Evolutionary conservation across 2,888 invertebrate genomes (phyloP).

Genomic region (Tipula lateralis): DNA sequence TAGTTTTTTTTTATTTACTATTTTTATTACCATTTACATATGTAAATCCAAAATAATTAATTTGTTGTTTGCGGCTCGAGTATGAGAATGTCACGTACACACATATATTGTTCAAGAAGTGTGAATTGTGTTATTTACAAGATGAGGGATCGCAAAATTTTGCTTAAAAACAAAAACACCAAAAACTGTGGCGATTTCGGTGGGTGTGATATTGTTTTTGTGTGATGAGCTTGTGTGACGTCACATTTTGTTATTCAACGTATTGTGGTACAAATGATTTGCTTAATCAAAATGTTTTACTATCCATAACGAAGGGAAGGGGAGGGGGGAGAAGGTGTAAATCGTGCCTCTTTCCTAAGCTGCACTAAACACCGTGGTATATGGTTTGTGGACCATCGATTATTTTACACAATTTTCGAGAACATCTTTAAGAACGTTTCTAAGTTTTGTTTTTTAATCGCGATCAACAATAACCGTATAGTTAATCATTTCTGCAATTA

Average conservation of each 20-base stretch:
- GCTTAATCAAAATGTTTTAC: background rate
- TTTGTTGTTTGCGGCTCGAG: background rate
- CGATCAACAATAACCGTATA: background rate
- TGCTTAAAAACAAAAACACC: too few species aligned
- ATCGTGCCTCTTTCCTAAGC: background rate
- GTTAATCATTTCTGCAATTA: background rate
- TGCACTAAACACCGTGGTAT: too few species aligned
- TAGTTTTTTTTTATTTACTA: background rate
- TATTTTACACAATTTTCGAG: background rate
- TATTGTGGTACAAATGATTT: background rate
- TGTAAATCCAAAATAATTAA: background rate
- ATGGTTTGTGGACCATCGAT: background rate
- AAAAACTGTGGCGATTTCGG: background rate
- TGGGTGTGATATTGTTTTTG: background rate
- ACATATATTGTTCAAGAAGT: background rate
- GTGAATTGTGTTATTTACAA: background rate
- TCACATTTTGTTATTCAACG: background rate
- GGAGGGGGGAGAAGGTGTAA: too few species aligned
- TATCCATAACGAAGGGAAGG: background rate
- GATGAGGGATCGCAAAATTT: background rate
- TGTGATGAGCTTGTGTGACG: background rate
- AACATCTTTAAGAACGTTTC: background rate
- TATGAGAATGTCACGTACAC: background rate
- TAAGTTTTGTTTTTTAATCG: slow-evolving; percentile 1
- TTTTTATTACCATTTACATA: background rate